These are phyloP conservation scores for Osmerus eperlanus DNA, from an alignment of 2,113 vertebrate species.

Conservation along the genomic window DNA sequence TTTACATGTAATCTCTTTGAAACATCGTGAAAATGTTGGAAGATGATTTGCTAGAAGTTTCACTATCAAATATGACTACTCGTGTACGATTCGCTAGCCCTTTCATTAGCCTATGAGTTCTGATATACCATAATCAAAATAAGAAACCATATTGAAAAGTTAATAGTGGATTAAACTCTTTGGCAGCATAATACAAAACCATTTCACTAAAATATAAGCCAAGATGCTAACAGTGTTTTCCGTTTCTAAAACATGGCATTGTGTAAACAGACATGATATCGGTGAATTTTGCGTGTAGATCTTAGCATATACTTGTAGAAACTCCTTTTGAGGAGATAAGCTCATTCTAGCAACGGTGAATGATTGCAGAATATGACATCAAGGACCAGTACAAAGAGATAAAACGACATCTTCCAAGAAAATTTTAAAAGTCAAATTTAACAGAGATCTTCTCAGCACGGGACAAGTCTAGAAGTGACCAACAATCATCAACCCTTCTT, in stretches of 20 bases:
- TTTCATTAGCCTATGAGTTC: slow-evolving; percentile 16
- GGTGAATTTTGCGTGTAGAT: slow-evolving; percentile 33
- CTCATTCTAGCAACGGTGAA: slow-evolving; percentile 42
- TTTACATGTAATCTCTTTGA: slow-evolving; percentile 34
- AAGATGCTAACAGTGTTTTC: slow-evolving; percentile 51
- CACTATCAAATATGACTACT: background rate
- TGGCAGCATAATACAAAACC: slow-evolving; percentile 47
- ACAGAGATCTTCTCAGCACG: slow-evolving; percentile 13
- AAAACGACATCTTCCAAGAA: slow-evolving; percentile 41
- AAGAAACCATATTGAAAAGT: slow-evolving; percentile 28
- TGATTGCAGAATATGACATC: slow-evolving; percentile 31
- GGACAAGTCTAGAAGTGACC: slow-evolving; percentile 31
- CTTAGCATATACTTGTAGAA: slow-evolving; percentile 44
- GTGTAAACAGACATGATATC: slow-evolving; percentile 59
- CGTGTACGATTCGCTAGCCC: slow-evolving; percentile 20
- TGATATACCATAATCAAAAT: slow-evolving; percentile 20
- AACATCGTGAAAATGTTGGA: slow-evolving; percentile 21
- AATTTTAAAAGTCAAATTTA: slow-evolving; percentile 31
- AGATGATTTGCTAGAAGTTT: slow-evolving; percentile 2
- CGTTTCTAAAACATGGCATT: slow-evolving; percentile 37
- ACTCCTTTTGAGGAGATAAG: slow-evolving; percentile 41
- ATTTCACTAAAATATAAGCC: slow-evolving; percentile 28
- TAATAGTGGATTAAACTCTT: slow-evolving; percentile 49
- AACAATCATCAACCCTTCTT: slow-evolving; percentile 26
- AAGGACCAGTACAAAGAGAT: slow-evolving; percentile 52